Percentiles rank a stretch among this genome's conserved stretches.
Evolutionary conservation across 2,888 invertebrate species (phyloP).

Genomic region (Rhyacophila evoluta): DNA sequence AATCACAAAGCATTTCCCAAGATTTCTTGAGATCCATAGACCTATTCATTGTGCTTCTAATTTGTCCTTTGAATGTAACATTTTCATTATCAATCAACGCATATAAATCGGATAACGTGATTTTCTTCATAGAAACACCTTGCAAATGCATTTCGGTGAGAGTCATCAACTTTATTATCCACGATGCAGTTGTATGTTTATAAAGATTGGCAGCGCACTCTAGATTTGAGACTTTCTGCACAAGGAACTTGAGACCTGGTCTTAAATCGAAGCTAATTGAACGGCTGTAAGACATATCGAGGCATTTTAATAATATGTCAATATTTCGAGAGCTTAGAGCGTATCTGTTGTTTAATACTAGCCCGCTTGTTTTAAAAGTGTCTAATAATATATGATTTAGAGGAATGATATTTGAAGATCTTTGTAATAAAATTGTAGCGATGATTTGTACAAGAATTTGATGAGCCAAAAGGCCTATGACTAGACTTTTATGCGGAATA

Average conservation of each 20-base stretch:
- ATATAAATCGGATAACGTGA: slow-evolving; percentile 33
- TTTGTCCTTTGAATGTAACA: slow-evolving; percentile 21
- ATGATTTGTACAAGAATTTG: slow-evolving; percentile 93
- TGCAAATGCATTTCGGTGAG: slow-evolving; percentile 77
- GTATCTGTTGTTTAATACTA: slow-evolving; percentile 65
- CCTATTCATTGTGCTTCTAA: slow-evolving; percentile 62
- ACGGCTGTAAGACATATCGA: slow-evolving; percentile 85
- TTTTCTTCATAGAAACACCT: slow-evolving; percentile 40
- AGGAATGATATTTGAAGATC: slow-evolving; percentile 74
- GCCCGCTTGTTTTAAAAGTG: slow-evolving; percentile 65
- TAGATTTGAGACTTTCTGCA: slow-evolving; percentile 91
- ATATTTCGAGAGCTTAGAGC: slow-evolving; percentile 73
- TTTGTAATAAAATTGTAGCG: slow-evolving; percentile 86
- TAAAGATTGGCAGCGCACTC: slow-evolving; percentile 91
- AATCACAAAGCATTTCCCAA: slow-evolving; percentile 73
- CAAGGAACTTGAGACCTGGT: slow-evolving; percentile 92
- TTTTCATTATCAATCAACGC: slow-evolving; percentile 37
- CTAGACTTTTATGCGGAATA: slow-evolving; percentile 88
- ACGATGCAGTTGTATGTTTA: slow-evolving; percentile 91
- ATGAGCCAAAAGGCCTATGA: slow-evolving; percentile 91
- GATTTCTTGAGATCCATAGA: slow-evolving; percentile 73
- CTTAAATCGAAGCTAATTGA: slow-evolving; percentile 90
- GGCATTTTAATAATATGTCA: slow-evolving; percentile 79
- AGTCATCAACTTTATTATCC: slow-evolving; percentile 89
- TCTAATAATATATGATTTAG: slow-evolving; percentile 74